Percentiles rank a stretch among this genome's conserved stretches.
Conservation (phyloP, 1,140 invertebrate genomes). For the Nasonia vitripennis region DNA sequence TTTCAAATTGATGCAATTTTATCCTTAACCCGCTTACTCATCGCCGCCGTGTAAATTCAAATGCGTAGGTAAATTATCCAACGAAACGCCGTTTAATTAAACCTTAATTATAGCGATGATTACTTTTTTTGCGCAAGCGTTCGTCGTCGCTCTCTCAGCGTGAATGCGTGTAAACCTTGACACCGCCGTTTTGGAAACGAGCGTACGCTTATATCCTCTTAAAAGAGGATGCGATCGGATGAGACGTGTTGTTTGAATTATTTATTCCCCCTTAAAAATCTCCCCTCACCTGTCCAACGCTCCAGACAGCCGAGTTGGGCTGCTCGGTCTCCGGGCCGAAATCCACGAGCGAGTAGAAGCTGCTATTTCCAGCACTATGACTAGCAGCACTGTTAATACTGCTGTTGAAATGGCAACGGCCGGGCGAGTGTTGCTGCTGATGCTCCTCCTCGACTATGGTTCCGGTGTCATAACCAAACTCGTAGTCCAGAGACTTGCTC, state of each 20-base stretch:
- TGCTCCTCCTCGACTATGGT: slow-evolving; percentile 57
- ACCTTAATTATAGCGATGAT: neutral
- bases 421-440: neutral
- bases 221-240: no score
- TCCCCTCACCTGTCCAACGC: slow-evolving; percentile 37
- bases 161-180: neutral
- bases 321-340: slow-evolving; percentile 49
- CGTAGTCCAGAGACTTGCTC: slow-evolving; percentile 70
- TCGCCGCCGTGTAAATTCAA: neutral
- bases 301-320: slow-evolving; percentile 28
- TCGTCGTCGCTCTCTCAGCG: neutral
- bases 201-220: no score
- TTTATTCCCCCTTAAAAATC: neutral
- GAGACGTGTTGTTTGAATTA: neutral
- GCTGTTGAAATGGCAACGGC: neutral
- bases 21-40: neutral
- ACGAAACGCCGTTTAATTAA: slow-evolving; percentile 22
- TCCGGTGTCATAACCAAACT: slow-evolving; percentile 60
- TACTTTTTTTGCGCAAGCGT: neutral
- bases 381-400: neutral
- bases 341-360: slow-evolving; percentile 66
- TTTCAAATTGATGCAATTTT: neutral
- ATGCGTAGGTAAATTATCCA: neutral
- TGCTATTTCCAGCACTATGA: slow-evolving; percentile 46
- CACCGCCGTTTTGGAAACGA: neutral